A percentile compares a stretch with the other conserved stretches of the same genome.
These are phyloP conservation scores for Buteo buteo DNA, from an alignment of 2,113 vertebrate species.

Conservation along the genomic window DNA sequence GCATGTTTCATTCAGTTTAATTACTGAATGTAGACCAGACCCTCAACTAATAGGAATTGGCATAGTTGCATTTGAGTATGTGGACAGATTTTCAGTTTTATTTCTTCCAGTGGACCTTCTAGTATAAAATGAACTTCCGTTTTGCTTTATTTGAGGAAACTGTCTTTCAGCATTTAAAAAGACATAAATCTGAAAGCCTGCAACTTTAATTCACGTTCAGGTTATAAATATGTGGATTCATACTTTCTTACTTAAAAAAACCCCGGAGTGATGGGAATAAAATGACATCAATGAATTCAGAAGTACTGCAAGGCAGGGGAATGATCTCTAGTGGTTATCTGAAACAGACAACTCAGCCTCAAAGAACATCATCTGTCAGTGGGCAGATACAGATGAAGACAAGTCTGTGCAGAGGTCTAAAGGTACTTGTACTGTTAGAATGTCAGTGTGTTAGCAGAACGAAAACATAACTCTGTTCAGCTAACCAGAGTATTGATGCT, in stretches of 20 bases:
- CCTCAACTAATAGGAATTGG: background rate
- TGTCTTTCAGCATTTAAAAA: background rate
- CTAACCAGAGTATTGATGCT: background rate
- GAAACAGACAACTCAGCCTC: background rate
- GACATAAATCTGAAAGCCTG: background rate
- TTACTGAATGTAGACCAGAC: background rate
- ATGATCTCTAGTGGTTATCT: background rate
- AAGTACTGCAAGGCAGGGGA: background rate
- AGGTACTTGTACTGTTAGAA: background rate
- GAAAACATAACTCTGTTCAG: background rate
- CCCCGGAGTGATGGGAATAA: background rate
- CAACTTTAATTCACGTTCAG: background rate
- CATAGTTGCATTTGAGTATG: background rate
- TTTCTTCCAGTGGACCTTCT: background rate
- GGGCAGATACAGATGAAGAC: background rate
- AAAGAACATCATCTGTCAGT: background rate
- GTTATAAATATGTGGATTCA: background rate
- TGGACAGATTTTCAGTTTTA: background rate
- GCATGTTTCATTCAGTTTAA: background rate
- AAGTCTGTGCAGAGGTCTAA: background rate
- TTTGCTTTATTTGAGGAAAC: background rate
- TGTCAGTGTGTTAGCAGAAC: background rate
- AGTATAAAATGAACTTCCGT: background rate
- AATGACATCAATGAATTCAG: background rate
- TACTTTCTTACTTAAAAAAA: background rate